Conservation (phyloP, 1,140 invertebrate genomes). For the Drosophila persimilis region DNA sequence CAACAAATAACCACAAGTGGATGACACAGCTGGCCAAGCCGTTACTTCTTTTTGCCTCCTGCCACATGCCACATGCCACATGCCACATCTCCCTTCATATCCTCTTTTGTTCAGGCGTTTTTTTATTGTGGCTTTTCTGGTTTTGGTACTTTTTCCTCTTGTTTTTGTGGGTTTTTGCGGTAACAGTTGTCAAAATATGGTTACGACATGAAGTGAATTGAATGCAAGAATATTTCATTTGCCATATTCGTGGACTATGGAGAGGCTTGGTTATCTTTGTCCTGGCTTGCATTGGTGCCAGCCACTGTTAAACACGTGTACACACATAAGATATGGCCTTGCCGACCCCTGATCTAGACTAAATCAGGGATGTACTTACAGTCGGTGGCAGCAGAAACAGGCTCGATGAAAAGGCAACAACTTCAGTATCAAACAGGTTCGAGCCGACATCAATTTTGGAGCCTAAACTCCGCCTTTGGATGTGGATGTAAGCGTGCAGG, state of each 20-base stretch:
- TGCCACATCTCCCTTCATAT: not conserved
- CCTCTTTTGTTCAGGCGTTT: not conserved
- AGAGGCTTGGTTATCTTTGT: not conserved
- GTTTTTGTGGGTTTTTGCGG: conserved; percentile 69
- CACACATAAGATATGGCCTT: no score
- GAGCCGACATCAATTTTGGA: no score
- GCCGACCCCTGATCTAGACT: no score
- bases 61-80: not conserved
- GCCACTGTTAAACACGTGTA: no score
- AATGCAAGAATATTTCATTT: conserved; percentile 45
- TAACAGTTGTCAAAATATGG: conserved; percentile 81
- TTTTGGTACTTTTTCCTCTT: conserved; percentile 43
- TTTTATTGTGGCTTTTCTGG: not conserved
- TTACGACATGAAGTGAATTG: conserved; percentile 57
- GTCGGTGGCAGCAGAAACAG: no score
- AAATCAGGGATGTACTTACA: no score
- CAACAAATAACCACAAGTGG: conserved; percentile 78
- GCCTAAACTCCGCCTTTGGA: no score
- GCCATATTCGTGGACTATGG: conserved; percentile 16
- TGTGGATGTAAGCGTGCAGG: no score
- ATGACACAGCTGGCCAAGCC: conserved; percentile 69
- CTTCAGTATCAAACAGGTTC: no score
- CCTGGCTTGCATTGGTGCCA: no score
- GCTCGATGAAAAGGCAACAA: no score
- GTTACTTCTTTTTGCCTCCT: conserved; percentile 17